These are phyloP conservation scores for Epistrophe eligans DNA, from an alignment of 2,888 invertebrate genomes.

Conservation along the genomic window DNA sequence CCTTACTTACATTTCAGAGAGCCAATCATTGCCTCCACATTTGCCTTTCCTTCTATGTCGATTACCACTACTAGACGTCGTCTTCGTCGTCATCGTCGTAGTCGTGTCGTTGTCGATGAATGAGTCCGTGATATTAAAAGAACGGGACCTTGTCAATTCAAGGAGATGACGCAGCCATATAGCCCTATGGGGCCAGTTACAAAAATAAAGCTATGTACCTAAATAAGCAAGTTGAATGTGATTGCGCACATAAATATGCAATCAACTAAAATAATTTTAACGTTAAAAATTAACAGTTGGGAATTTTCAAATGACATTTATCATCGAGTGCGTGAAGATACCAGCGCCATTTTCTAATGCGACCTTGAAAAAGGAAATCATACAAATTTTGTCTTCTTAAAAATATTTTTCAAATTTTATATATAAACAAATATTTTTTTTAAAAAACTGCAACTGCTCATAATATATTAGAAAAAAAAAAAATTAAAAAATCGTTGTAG, in stretches of 20 bases:
- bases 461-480: no score
- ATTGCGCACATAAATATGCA: background rate
- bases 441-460: no score
- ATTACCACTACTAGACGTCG: conserved; percentile 50
- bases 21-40: conserved; percentile 26
- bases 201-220: background rate
- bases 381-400: no score
- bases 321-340: no score
- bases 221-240: background rate
- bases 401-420: no score
- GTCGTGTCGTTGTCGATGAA: conserved; percentile 59
- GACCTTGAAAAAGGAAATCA: no score
- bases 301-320: no score
- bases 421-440: no score
- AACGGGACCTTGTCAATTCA: conserved; percentile 58
- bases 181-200: background rate
- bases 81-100: background rate
- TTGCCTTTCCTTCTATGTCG: conserved; percentile 9
- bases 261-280: background rate
- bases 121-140: conserved; percentile 45
- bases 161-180: conserved; percentile 40
- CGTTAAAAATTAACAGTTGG: no score
- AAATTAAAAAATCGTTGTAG: no score
- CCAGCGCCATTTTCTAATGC: no score
- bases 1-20: conserved; percentile 12